A percentile compares a stretch with the other conserved stretches of the same genome.
phyloP scores from a whole-genome alignment of 2,113 vertebrate genomes.

The Austrofundulus limnaeus region DNA sequence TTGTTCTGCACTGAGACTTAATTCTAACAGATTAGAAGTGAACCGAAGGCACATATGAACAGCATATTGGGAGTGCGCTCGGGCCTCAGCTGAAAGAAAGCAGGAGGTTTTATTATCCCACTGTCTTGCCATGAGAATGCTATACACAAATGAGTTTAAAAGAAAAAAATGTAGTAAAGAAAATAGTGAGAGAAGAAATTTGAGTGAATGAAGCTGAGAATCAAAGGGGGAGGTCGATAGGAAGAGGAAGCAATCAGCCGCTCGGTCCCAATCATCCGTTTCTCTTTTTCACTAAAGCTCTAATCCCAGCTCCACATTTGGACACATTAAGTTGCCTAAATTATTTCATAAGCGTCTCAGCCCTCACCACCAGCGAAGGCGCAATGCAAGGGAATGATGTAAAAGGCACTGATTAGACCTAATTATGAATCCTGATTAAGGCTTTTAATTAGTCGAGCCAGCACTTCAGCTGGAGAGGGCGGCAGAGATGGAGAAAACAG shows the following conservation, averaged over 20 bases:
- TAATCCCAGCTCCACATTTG: conserved; percentile 57
- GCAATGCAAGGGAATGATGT: conserved; percentile 77
- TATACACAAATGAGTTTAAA: conserved; percentile 10
- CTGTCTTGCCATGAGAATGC: conserved; percentile 39
- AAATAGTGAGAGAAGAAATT: conserved; percentile 27
- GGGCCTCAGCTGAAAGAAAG: conserved; percentile 61
- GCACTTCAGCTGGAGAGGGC: conserved; percentile 77
- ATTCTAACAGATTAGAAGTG: conserved; percentile 60
- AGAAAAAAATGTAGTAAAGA: conserved; percentile 5
- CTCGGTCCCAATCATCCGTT: conserved; percentile 55
- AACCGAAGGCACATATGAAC: conserved; percentile 58
- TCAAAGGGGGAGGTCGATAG: conserved; percentile 23
- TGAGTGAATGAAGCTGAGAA: conserved; percentile 39
- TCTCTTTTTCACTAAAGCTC: conserved; percentile 48
- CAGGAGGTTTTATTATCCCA: conserved; percentile 60
- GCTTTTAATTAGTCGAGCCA: conserved; percentile 82
- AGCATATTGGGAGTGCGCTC: conserved; percentile 19
- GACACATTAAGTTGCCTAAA: conserved; percentile 66
- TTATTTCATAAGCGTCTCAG: conserved; percentile 76
- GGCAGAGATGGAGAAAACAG: conserved; percentile 64
- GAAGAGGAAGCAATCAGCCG: conserved; percentile 62
- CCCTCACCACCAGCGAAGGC: conserved; percentile 65
- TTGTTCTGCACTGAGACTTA: conserved; percentile 34
- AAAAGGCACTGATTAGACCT: conserved; percentile 82
- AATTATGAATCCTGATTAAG: conserved; percentile 84